These are phyloP conservation scores for Chrysolina americana DNA, from an alignment of 2,888 invertebrate species.

Conservation along the genomic window DNA sequence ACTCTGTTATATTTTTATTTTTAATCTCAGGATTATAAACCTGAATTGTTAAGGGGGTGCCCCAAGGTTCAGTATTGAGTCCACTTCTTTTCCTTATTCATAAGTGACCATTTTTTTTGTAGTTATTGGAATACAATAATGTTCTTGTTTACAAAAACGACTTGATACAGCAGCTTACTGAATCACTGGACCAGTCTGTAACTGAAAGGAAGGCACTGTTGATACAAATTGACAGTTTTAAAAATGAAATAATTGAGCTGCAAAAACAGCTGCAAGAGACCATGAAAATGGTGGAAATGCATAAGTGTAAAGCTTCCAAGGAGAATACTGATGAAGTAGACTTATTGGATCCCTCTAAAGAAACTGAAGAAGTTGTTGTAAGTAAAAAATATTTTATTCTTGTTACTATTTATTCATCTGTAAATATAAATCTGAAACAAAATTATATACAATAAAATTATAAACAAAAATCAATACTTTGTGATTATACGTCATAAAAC, in stretches of 20 bases:
- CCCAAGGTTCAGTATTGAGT: no score
- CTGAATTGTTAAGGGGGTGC: background rate
- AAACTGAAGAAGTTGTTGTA: background rate
- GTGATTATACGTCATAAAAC: no score
- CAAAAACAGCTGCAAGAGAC: conserved; percentile 70
- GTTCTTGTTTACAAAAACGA: conserved; percentile 80
- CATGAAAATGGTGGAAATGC: conserved; percentile 63
- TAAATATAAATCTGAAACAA: no score
- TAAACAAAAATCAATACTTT: no score
- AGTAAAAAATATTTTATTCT: background rate
- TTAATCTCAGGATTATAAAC: background rate
- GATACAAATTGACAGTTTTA: conserved; percentile 75
- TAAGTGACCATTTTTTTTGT: conserved; percentile 59
- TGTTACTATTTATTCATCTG: no score
- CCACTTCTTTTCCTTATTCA: conserved; percentile 6
- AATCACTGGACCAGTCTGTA: conserved; percentile 79
- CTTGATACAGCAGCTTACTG: conserved; percentile 80
- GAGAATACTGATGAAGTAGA: background rate
- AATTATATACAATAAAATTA: no score
- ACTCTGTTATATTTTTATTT: no score
- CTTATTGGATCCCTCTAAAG: background rate
- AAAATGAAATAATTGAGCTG: conserved; percentile 73
- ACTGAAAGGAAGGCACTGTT: conserved; percentile 76
- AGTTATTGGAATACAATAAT: conserved; percentile 82
- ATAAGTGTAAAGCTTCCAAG: conserved; percentile 13